Conservation (phyloP, 2,888 invertebrate genomes). For the Dicranocentrus wangi region DNA sequence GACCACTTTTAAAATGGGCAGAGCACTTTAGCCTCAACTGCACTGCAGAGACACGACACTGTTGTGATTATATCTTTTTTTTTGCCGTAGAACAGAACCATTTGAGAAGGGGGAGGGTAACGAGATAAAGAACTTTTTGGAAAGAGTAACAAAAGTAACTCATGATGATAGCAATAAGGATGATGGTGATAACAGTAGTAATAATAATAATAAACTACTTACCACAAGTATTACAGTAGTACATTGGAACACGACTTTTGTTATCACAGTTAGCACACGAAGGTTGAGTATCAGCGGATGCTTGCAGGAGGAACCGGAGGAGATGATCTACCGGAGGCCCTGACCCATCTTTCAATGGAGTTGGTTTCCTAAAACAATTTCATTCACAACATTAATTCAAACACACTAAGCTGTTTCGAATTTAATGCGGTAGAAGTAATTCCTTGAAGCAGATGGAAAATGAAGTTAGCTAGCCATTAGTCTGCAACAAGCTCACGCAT, state of each 20-base stretch:
- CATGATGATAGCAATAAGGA: not conserved
- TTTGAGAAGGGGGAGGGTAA: slow-evolving; percentile 20
- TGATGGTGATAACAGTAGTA: slow-evolving; percentile 24
- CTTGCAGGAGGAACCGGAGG: slow-evolving; percentile 82
- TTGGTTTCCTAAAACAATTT: slow-evolving; percentile 77
- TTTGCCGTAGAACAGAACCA: slow-evolving; percentile 24
- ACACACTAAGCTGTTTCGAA: slow-evolving; percentile 19
- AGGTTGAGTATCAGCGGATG: slow-evolving; percentile 82
- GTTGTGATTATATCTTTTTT: slow-evolving; percentile 19
- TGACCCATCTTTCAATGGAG: slow-evolving; percentile 80
- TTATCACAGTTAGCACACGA: slow-evolving; percentile 85
- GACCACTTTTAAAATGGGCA: not conserved
- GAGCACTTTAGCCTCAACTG: not conserved
- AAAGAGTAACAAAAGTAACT: slow-evolving; percentile 21
- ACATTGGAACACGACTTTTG: slow-evolving; percentile 83
- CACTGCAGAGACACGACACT: slow-evolving; percentile 2
- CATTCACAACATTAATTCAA: slow-evolving; percentile 53
- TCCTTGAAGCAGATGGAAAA: not conserved
- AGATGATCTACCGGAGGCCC: slow-evolving; percentile 81
- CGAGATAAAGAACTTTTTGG: not conserved
- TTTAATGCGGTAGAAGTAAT: slow-evolving; percentile 40
- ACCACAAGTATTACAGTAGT: slow-evolving; percentile 86
- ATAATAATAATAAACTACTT: slow-evolving; percentile 71
- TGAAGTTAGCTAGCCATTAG: slow-evolving; percentile 5
- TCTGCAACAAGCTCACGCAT: too few species aligned